Percentiles rank a stretch among this genome's conserved stretches.
Conservation (phyloP, 2,888 invertebrate species). For the Cheilosia impressa region DNA sequence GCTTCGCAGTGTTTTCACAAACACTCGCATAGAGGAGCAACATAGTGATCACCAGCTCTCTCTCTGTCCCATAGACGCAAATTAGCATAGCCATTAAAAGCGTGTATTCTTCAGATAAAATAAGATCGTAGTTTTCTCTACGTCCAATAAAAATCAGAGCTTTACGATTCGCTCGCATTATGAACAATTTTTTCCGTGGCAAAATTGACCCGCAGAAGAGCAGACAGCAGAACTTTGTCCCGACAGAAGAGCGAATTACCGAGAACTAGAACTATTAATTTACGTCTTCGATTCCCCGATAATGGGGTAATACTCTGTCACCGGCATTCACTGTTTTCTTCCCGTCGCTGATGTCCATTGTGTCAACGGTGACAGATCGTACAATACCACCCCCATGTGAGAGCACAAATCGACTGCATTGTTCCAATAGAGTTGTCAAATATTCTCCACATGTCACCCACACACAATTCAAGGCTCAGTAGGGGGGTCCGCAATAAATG, state of each 20-base stretch:
- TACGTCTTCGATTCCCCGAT: conserved; percentile 18
- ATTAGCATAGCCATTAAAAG: conserved; percentile 36
- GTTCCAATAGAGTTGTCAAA: conserved; percentile 42
- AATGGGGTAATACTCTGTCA: conserved; percentile 29
- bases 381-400: conserved; percentile 26
- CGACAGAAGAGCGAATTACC: neutral
- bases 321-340: neutral
- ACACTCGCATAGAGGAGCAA: neutral
- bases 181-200: neutral
- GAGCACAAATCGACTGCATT: conserved; percentile 16
- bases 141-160: conserved; percentile 11
- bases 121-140: conserved; percentile 3
- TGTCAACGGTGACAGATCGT: conserved; percentile 42
- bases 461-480: neutral
- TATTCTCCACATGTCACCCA: conserved; percentile 41
- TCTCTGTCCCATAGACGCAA: conserved; percentile 27
- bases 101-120: neutral
- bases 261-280: conserved; percentile 31
- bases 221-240: neutral
- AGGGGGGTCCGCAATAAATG: conserved; percentile 24
- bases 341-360: conserved; percentile 16
- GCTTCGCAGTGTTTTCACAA: conserved; percentile 33
- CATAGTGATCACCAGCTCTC: neutral
- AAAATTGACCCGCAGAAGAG: conserved; percentile 4
- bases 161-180: conserved; percentile 7